A percentile compares a stretch with the other conserved stretches of the same genome.
phyloP scores from a whole-genome alignment of 2,113 vertebrate genomes.

The Thymallus thymallus region DNA sequence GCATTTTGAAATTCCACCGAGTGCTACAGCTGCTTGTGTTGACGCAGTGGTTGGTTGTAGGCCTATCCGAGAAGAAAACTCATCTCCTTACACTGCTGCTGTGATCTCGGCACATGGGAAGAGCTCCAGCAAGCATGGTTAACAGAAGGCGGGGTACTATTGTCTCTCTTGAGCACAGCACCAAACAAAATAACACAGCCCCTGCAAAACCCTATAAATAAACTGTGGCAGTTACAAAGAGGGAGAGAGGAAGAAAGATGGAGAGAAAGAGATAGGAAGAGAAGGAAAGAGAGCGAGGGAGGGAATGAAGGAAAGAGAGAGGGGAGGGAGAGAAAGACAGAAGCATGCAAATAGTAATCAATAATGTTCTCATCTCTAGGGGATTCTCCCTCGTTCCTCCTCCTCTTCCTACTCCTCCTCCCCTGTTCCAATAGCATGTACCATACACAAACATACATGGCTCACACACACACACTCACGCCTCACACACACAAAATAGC shows the following conservation, averaged over 20 bases:
- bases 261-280: neutral
- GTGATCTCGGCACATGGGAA: slow-evolving; percentile 13
- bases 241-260: slow-evolving; percentile 3
- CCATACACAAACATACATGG: no score
- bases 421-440: neutral
- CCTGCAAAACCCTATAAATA: slow-evolving; percentile 60
- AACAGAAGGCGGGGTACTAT: slow-evolving; percentile 25
- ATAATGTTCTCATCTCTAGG: slow-evolving; percentile 68
- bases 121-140: slow-evolving; percentile 30
- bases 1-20: slow-evolving; percentile 22
- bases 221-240: slow-evolving; percentile 19
- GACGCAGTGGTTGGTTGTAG: neutral
- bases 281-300: neutral
- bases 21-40: slow-evolving; percentile 14
- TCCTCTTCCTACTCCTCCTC: slow-evolving; percentile 1
- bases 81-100: slow-evolving; percentile 34
- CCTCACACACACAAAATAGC: neutral
- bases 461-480: neutral
- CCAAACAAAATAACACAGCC: slow-evolving; percentile 45
- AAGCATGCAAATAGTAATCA: slow-evolving; percentile 54
- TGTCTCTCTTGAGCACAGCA: slow-evolving; percentile 37
- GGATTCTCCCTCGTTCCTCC: slow-evolving; percentile 50
- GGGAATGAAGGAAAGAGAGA: slow-evolving; percentile 3
- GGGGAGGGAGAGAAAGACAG: slow-evolving; percentile 24
- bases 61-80: slow-evolving; percentile 1